Base-by-base conservation (phyloP, 2,888 invertebrate genomes). In the Cerastis rubricosa region DNA sequence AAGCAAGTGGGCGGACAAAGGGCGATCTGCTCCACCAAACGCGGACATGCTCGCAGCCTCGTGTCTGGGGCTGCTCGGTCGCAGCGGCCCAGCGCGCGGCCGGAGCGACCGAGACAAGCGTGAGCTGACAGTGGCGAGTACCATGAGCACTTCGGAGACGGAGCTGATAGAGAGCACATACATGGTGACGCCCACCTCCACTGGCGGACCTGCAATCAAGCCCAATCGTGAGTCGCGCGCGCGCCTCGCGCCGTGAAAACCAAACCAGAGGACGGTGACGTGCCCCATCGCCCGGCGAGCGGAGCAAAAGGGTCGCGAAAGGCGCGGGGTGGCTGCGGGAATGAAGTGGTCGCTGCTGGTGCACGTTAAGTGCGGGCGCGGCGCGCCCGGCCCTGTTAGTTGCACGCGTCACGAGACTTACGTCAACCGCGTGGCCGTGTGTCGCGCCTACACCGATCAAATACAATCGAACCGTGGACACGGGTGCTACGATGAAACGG, bases 61-160 rank as follows among this genome's bases (percentile, higher is more conserved):
- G 96, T 96, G 90, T 95, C 96, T 96, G 93, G 96, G 96, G 96
- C 96, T 96, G 96, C 96, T 96, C 96, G 96, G 95, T 95, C 96
- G 94, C 93, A 89, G 92, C 93, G 93, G 93, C 94, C 93, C 92
- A 89, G 89, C 81, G 87, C 89, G 91, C 91, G 87, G 89, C 93
- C 93, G 92, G 85, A 91, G 93, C 93, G 94, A 94, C 94, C 95
- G 95, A 95, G 95, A 91, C 94, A 95, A 95, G 94, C 94, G 94
- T 93, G 93, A 94, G 95, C 96, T 97, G 97, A 94, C 92, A 94
- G 92, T 92, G 94, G 93, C 95, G 96, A 96, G 96, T 98, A 99
- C 99, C 99, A 99, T 99, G 98, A 99, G 98, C 97, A 99, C 99
- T 98, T 99, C 99, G 97, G 99, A 99, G 97, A 99, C 98, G 97